Percentiles rank a stretch among this genome's conserved stretches.
Conservation (phyloP, 2,113 vertebrate species). For the Lontra canadensis region DNA sequence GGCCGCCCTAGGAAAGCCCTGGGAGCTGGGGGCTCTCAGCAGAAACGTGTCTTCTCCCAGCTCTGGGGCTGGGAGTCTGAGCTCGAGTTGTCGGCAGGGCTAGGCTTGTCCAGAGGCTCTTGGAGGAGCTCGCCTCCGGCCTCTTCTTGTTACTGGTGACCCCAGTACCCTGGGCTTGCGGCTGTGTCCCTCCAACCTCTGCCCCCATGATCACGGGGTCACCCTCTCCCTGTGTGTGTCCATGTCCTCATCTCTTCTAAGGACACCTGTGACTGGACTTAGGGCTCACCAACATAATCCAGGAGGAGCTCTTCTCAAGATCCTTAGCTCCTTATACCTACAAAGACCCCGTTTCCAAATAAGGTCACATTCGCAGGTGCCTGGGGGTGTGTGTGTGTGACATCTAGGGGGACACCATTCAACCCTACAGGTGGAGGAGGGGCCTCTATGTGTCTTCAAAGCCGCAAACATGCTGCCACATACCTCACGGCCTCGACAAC, state of each 20-base stretch:
- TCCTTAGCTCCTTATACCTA: not conserved
- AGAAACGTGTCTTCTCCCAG: not conserved
- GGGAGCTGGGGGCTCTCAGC: not conserved
- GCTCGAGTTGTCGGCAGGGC: not conserved
- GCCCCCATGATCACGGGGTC: not conserved
- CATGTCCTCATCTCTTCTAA: not conserved
- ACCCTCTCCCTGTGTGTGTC: not conserved
- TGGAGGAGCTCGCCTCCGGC: not conserved
- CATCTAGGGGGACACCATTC: not conserved
- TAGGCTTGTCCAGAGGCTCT: not conserved
- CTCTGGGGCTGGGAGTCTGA: not conserved
- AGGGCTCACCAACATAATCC: not conserved
- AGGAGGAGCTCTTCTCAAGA: not conserved
- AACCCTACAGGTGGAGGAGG: not conserved
- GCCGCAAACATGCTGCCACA: too few relatives aligned
- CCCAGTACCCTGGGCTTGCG: not conserved
- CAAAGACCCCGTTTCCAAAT: not conserved
- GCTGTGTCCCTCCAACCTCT: not conserved
- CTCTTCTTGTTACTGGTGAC: not conserved
- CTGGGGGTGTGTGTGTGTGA: accelerated
- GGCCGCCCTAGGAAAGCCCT: not conserved
- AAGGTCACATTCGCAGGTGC: not conserved
- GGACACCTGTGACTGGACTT: not conserved
- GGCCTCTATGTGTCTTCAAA: not conserved
- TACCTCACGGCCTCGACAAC: not conserved